These are phyloP conservation scores for Drosophila nr. fundita DNA, from an alignment of 2,888 invertebrate species.

Conservation along the genomic window DNA sequence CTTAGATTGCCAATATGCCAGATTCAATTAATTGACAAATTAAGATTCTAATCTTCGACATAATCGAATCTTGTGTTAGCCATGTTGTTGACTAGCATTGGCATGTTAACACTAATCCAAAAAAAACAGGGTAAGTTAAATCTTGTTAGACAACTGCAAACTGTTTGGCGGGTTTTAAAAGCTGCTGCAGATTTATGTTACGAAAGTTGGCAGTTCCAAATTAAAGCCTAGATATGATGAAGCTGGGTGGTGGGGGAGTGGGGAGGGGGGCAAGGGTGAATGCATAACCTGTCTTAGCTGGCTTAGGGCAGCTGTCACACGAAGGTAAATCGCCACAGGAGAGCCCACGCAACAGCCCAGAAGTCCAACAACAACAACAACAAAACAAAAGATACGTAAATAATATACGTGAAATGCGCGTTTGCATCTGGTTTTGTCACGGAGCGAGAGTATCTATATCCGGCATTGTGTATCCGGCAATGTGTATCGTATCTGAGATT, in stretches of 20 bases:
- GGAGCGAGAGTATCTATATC: background rate
- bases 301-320: slow-evolving; percentile 52
- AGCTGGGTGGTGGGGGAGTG: background rate
- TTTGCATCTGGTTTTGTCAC: slow-evolving; percentile 9
- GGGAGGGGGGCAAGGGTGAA: background rate
- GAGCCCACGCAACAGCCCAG: slow-evolving; percentile 5
- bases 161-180: background rate
- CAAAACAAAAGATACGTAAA: slow-evolving; percentile 12
- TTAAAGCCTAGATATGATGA: slow-evolving; percentile 10
- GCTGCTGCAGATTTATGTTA: slow-evolving; percentile 6
- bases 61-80: background rate
- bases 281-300: slow-evolving; percentile 40
- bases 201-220: slow-evolving; percentile 6
- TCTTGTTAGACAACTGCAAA: background rate
- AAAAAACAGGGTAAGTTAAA: background rate
- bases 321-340: slow-evolving; percentile 5
- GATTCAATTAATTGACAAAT: no score
- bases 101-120: background rate
- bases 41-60: background rate
- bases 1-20: no score
- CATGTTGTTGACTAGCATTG: background rate
- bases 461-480: background rate
- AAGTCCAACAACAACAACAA: background rate
- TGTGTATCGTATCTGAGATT: slow-evolving; percentile 26
- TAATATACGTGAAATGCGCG: slow-evolving; percentile 3